These are phyloP conservation scores for Palythoa grandis DNA, from an alignment of 92 coral and sea anemone genomes.

Conservation along the genomic window DNA sequence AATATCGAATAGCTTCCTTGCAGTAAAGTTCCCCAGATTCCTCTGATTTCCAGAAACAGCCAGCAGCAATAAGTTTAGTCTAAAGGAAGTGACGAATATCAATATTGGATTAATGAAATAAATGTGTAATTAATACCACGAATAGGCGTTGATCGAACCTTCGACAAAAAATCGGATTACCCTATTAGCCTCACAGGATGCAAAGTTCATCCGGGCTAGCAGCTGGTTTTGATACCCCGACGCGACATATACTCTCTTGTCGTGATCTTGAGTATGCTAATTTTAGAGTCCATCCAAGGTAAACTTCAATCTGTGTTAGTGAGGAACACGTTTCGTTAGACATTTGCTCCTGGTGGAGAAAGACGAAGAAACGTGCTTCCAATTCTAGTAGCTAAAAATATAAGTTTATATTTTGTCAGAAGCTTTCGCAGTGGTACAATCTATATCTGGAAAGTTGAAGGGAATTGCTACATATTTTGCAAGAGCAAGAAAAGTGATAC, in stretches of 20 bases:
- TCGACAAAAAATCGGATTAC: background rate
- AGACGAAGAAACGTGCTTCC: background rate
- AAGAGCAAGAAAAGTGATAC: background rate
- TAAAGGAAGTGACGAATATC: background rate
- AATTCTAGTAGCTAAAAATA: background rate
- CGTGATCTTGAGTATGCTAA: background rate
- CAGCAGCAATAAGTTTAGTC: background rate
- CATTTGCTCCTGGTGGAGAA: background rate
- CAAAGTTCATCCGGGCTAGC: background rate
- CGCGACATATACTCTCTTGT: background rate
- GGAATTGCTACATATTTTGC: background rate
- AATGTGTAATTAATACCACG: background rate
- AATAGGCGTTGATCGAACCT: background rate
- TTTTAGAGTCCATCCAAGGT: background rate
- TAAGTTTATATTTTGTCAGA: background rate
- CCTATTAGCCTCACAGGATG: background rate
- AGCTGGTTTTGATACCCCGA: background rate
- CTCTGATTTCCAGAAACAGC: background rate
- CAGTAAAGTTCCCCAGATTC: background rate
- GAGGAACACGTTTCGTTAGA: background rate
- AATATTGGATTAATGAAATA: background rate
- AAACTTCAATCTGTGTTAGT: background rate
- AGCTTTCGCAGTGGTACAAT: background rate
- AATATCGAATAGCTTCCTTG: background rate
- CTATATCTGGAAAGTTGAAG: background rate